Percentiles rank a stretch among this genome's conserved stretches.
phyloP scores from a whole-genome alignment of 2,888 invertebrate species.

The Watsonalla binaria region DNA sequence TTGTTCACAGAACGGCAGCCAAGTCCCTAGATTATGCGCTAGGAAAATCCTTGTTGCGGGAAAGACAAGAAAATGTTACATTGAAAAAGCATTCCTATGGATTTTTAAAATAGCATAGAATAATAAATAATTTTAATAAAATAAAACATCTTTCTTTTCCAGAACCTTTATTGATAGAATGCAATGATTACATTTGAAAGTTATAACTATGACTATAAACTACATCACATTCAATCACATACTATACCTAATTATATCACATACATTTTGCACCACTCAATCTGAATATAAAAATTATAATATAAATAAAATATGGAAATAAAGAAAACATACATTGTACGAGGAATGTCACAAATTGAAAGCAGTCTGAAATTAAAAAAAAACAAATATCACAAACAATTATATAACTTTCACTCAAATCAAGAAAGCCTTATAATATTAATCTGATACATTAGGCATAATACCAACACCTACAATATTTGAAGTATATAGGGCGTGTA shows the following conservation, averaged over 20 bases:
- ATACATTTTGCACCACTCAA: constrained; percentile 16
- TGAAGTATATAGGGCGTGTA: too few relatives aligned
- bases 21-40: constrained; percentile 83
- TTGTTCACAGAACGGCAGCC: constrained; percentile 72
- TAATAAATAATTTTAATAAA: constrained; percentile 10
- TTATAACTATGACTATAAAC: background rate
- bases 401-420: too few relatives aligned
- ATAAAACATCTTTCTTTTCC: constrained; percentile 13
- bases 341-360: background rate
- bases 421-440: too few relatives aligned
- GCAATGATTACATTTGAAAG: constrained; percentile 1
- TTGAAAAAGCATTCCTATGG: constrained; percentile 74
- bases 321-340: background rate
- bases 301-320: background rate
- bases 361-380: background rate
- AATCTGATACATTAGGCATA: too few relatives aligned
- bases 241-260: constrained; percentile 37
- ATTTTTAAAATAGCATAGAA: constrained; percentile 69
- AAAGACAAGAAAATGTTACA: constrained; percentile 54
- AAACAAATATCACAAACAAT: background rate
- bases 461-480: too few relatives aligned
- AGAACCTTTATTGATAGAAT: constrained; percentile 36
- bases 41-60: constrained; percentile 80
- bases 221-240: constrained; percentile 6
- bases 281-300: constrained; percentile 4